phyloP scores from a whole-genome alignment of 2,113 vertebrate species.

The Eptesicus fuscus region DNA sequence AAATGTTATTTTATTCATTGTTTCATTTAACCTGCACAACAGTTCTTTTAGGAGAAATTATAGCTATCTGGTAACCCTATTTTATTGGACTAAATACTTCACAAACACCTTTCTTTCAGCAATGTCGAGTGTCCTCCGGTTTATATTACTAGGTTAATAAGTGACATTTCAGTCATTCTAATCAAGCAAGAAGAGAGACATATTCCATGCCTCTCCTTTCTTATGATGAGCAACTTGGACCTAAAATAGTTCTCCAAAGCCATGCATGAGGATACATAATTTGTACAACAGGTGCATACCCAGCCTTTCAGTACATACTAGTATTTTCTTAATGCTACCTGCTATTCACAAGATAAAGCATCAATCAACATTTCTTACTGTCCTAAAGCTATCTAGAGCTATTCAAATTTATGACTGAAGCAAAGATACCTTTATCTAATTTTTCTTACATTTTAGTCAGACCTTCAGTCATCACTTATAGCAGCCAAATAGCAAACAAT shows the following conservation, averaged over 20 bases:
- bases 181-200: neutral
- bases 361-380: neutral
- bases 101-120: neutral
- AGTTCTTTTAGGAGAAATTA: neutral
- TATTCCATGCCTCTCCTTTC: fast-evolving
- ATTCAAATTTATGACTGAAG: neutral
- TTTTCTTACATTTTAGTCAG: neutral
- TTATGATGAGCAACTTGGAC: neutral
- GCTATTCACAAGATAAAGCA: neutral
- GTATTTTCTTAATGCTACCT: neutral
- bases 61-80: neutral
- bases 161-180: neutral
- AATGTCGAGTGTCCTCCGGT: neutral
- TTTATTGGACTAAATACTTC: neutral
- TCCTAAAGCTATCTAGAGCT: neutral
- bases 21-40: neutral
- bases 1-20: neutral
- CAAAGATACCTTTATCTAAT: neutral
- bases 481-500: neutral
- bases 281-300: neutral
- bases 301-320: neutral
- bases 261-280: neutral
- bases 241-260: neutral
- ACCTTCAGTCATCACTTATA: neutral
- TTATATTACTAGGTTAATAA: neutral